Base-by-base conservation (phyloP, 2,797 vertebrate species). In the Enteromius trimaculatus region DNA sequence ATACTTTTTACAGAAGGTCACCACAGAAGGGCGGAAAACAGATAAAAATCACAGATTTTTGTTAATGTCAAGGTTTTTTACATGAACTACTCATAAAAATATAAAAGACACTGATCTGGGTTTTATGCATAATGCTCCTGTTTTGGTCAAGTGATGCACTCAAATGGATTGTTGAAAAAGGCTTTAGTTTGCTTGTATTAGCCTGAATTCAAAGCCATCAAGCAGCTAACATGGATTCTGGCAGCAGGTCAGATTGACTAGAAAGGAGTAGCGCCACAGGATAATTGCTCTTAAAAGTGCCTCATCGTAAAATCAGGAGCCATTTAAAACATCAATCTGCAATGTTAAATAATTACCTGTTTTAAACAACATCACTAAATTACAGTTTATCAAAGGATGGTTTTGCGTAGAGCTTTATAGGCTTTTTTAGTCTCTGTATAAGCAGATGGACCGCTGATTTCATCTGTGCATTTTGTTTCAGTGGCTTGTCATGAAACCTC, bases 241-340 rank as follows among this genome's bases (percentile, higher is more conserved):
- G 51, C 37, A 49, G 65, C 26, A 39, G 49, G 53, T 71, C 75
- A 77, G 19, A 68, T 14, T 9, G 62, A 79, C 77, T 65, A 21
- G 51, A 77, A 77, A 9, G 23, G 62, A 23, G 31, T 29, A 53
- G 44, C 23, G 53, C 51, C 55, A 66, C 47, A 6, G 42, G 74
- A 68, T 81, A 71, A 85, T 51, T 65, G 84, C 80, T 60, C 19
- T 68, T 72, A 62, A 66, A 66, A 47, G 34, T 23, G 55, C 17
- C n/a, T 68, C 49, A 21, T 77, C 6, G 4, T 66, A 21, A 44
- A 82, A 51, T 58, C 55, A 79, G 80, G 49, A 79, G 72, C 34
- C 77, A 77, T 79, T 72, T 47, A 44, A 83, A 69, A 83, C 74
- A 77, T 77, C 69, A 75, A 49, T 74, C 81, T 55, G 81, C 81